Evolutionary conservation across 2,113 vertebrate genomes (phyloP), one percentile per base, ranked within the genome.

Genomic region (Dendropsophus ebraccatus): DNA sequence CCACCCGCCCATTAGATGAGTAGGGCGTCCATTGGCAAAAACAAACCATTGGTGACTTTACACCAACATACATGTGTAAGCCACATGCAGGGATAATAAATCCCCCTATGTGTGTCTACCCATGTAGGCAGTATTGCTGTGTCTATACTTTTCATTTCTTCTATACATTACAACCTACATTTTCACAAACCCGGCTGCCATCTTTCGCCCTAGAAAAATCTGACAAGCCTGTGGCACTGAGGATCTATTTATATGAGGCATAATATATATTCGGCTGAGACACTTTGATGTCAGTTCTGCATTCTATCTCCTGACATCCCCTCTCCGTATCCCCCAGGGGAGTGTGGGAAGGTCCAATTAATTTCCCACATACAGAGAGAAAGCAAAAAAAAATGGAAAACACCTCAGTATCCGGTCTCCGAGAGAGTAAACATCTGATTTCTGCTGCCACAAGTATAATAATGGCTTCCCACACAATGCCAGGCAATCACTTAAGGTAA

Each of bases 291-390:
- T 77, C 56, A 70, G 35, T 58, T 25, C 49, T 80, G 47, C 28
- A 80, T 58, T 35, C 10, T 54, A 30, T 80, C 75, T 30, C 21
- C 76, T 86, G 84, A 79, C 84, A 70, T 52, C 49, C 25, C 60
- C 74, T 79, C 35, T 56, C n/a, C 67, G 41, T 54, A 58, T 80
- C 65, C 50, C 84, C 76, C 30, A n/a, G 76, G 76, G 41, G 76
- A 21, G 23, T 56, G 84, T 58, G 35, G 65, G 32, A 47, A 35
- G 62, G 23, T 70, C 62, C 76, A 86, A 86, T 86, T 86, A 86
- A 72, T 80, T 86, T 80, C 62, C 65, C 49, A 70, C 52, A 30
- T 77, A 67, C 84, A n/a, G 76, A 41, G 62, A 54, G 37, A 84
- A 67, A 45, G 60, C 84, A 45, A 30, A 32, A 37, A 65, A 37